Evolutionary conservation across 2,888 invertebrate species (phyloP), one percentile per base, ranked within the genome.

Genomic region (Eupithecia subumbrata): DNA sequence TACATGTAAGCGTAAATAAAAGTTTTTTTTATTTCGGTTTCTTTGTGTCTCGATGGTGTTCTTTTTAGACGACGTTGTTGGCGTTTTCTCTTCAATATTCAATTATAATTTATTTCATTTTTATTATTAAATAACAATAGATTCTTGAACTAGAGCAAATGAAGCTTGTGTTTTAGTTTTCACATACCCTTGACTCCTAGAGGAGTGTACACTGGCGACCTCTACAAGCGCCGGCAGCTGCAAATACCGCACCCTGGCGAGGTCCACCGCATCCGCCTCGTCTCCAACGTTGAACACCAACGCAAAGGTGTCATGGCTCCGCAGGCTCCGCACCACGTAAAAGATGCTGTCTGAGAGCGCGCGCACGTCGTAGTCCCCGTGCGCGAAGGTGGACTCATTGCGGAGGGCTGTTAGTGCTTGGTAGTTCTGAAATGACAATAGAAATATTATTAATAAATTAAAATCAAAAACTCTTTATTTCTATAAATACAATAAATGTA

Each of bases 251-350:
- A 90, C 82, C 71, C 84, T 82, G 16, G 76, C 74, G 75, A 96
- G 85, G 78, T 95, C 90, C 0, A 95, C 87, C 0, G 83, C 81
- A 75, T 95, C 91, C 16, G 89, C 78, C 11, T 75, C 80, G 0
- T 87, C 84, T 0, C 95, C 95, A 40, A 96, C 93, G 85, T 96
- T 96, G 76, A 96, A 90, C 4, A 96, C 84, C n/a, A 96, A 87
- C 0, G 91, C 89, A 76, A 86, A 83, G 1, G 90, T 87, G 66
- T 90, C 89, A 74, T 85, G 83, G 22, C 86, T 88, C 52, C 81
- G 76, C 3, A 92, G 86, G 74, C 88, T 84, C 5, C 92, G 84
- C 52, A 90, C 89, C n/a, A 92, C 80, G 79, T 92, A 87, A 76
- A 91, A 85, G 7, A 84, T 83, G 4, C 92, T 93, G 69, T 90